phyloP scores from a whole-genome alignment of 2,113 vertebrate species.

The Turnix velox region DNA sequence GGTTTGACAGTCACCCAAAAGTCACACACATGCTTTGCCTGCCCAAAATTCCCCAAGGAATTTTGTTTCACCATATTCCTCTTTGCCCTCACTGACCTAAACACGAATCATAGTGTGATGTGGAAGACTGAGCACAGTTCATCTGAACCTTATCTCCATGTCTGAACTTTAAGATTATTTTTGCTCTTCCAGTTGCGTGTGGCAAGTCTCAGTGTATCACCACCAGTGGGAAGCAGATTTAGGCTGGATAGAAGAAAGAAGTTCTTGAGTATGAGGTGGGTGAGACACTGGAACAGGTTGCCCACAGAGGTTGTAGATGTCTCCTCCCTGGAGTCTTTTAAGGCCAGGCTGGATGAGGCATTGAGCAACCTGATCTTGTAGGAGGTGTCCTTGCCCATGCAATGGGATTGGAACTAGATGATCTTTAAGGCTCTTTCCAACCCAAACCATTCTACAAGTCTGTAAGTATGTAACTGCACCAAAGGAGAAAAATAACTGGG shows the following conservation, averaged over 20 bases:
- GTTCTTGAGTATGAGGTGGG: too few species aligned
- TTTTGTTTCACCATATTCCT: not conserved
- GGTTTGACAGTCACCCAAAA: rapidly evolving
- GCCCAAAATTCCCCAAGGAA: not conserved
- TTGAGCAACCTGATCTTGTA: too few species aligned
- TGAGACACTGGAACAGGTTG: too few species aligned
- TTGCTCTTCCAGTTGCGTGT: not conserved
- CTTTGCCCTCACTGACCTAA: not conserved
- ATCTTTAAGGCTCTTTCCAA: too few species aligned
- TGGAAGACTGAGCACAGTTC: not conserved
- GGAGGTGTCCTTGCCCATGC: too few species aligned
- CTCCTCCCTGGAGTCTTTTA: too few species aligned
- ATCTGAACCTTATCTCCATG: not conserved
- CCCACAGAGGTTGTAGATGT: too few species aligned
- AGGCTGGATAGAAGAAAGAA: too few species aligned
- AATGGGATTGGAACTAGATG: too few species aligned
- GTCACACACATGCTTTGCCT: not conserved
- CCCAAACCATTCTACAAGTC: too few species aligned
- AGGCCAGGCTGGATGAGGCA: too few species aligned
- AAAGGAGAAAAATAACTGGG: not conserved
- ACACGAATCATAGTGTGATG: rapidly evolving
- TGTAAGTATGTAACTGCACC: rapidly evolving
- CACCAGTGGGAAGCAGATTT: not conserved
- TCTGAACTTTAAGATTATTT: not conserved
- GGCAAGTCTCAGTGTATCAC: not conserved